These are phyloP conservation scores for Cylloceria caligata DNA, from an alignment of 2,888 invertebrate species.

Conservation along the genomic window DNA sequence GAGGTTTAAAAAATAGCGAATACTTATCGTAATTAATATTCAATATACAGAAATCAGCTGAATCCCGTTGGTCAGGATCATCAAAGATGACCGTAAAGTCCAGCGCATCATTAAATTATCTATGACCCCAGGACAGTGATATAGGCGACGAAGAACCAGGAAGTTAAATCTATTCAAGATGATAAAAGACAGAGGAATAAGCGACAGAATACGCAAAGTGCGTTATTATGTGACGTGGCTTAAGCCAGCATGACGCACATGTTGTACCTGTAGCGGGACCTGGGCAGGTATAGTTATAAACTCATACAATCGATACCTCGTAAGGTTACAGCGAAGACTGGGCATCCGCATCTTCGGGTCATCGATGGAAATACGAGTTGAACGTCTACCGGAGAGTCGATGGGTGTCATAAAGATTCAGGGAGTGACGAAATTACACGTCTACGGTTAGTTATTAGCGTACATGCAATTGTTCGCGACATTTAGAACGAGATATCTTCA, in stretches of 20 bases:
- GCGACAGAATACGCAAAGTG: slow-evolving; percentile 68
- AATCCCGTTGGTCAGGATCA: no score
- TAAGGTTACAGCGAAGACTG: slow-evolving; percentile 12
- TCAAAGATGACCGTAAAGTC: no score
- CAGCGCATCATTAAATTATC: no score
- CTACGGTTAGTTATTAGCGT: slow-evolving; percentile 53
- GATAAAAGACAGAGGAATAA: slow-evolving; percentile 52
- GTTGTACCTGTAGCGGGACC: slow-evolving; percentile 62
- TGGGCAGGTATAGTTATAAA: slow-evolving; percentile 13
- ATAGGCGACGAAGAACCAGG: slow-evolving; percentile 2
- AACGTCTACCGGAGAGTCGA: slow-evolving; percentile 45
- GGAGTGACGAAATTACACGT: slow-evolving; percentile 64
- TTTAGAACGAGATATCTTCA: slow-evolving; percentile 51
- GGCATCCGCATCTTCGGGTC: slow-evolving; percentile 20
- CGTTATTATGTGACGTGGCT: slow-evolving; percentile 81
- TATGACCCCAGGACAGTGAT: no score
- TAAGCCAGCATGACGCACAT: slow-evolving; percentile 81
- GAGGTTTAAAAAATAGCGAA: not conserved
- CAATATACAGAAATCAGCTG: not conserved
- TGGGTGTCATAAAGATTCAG: slow-evolving; percentile 51
- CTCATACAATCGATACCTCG: slow-evolving; percentile 7
- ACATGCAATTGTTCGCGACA: slow-evolving; percentile 64
- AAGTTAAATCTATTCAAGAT: slow-evolving; percentile 26
- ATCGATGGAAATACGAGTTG: not conserved
- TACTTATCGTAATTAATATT: not conserved